phyloP scores from a whole-genome alignment of 1,140 invertebrate genomes.

The Heliconius hewitsoni region DNA sequence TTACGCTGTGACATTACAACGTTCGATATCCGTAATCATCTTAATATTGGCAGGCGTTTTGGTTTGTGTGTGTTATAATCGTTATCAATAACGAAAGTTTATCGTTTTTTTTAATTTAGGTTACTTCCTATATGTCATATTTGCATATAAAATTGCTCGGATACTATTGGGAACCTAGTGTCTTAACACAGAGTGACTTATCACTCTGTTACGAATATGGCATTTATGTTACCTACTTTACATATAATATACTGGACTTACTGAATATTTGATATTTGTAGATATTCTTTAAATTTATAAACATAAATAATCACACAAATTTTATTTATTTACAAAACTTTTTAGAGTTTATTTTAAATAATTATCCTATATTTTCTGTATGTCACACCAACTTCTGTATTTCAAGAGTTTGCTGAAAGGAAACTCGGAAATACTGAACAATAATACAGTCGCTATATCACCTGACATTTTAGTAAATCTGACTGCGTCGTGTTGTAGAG shows the following conservation, averaged over 20 bases:
- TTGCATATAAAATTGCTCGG: not conserved
- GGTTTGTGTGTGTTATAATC: not conserved
- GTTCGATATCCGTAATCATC: slow-evolving; percentile 1
- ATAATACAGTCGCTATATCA: too few species aligned
- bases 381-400: too few species aligned
- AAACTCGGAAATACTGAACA: not conserved
- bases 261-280: too few species aligned
- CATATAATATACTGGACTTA: too few species aligned
- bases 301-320: too few species aligned
- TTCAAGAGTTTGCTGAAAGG: not conserved
- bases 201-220: not conserved
- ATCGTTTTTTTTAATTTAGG: too few species aligned
- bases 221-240: not conserved
- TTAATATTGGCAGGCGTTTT: not conserved
- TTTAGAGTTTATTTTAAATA: too few species aligned
- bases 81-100: too few species aligned
- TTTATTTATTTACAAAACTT: too few species aligned
- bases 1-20: not conserved
- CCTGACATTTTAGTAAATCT: not conserved
- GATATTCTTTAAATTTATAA: too few species aligned
- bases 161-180: not conserved
- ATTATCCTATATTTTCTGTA: too few species aligned
- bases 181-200: not conserved
- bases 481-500: not conserved
- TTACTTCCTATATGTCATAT: too few species aligned